phyloP scores from a whole-genome alignment of 2,113 vertebrate species.

The Coryphaenoides rupestris region DNA sequence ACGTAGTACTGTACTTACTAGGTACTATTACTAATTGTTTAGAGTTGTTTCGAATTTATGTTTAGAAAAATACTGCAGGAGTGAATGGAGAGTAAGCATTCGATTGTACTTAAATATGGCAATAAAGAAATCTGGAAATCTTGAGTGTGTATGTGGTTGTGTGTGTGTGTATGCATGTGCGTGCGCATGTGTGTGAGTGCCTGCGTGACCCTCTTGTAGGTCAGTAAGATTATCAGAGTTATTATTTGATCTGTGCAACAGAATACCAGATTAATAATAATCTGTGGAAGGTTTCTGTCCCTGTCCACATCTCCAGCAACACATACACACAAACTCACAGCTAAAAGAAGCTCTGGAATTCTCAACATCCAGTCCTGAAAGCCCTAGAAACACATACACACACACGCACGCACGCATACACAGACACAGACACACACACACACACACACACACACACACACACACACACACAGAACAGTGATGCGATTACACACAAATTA shows the following conservation, averaged over 20 bases:
- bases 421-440: slow-evolving; percentile 2
- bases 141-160: not conserved
- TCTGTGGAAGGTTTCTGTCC: not conserved
- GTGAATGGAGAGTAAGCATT: too few species aligned
- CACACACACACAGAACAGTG: not conserved
- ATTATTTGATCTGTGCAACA: not conserved
- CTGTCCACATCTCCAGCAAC: not conserved
- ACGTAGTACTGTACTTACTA: too few species aligned
- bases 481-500: not conserved
- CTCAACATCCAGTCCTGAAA: not conserved
- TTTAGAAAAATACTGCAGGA: too few species aligned
- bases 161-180: not conserved
- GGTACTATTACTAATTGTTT: too few species aligned
- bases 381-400: not conserved
- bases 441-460: not conserved
- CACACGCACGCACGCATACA: not conserved
- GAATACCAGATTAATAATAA: not conserved
- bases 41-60: too few species aligned
- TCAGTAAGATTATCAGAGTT: slow-evolving; percentile 1
- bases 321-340: not conserved
- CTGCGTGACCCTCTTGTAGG: not conserved
- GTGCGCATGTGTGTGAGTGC: not conserved
- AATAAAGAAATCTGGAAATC: too few species aligned
- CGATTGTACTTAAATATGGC: too few species aligned
- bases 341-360: not conserved